phyloP scores from a whole-genome alignment of 2,888 invertebrate genomes.

The Caenorhabditis sp. region DNA sequence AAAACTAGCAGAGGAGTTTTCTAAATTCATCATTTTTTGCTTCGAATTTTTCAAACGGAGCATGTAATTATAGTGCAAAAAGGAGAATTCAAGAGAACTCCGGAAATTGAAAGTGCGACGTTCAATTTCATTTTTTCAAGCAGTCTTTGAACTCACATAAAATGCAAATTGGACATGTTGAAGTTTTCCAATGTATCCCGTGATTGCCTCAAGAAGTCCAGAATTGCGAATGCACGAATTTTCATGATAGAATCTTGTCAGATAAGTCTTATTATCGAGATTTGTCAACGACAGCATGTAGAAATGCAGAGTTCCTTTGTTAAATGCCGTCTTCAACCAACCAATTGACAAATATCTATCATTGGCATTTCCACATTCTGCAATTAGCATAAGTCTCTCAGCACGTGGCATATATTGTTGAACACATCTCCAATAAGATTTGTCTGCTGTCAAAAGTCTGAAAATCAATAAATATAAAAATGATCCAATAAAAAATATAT shows the following conservation, averaged over 20 bases:
- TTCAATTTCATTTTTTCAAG: no score
- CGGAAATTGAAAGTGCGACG: no score
- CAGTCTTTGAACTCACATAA: constrained; percentile 28
- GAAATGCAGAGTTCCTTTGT: constrained; percentile 60
- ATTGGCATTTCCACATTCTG: constrained; percentile 48
- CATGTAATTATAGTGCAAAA: no score
- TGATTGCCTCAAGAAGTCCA: constrained; percentile 47
- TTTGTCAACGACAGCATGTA: constrained; percentile 54
- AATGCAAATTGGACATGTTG: constrained; percentile 51
- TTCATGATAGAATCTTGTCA: constrained; percentile 48
- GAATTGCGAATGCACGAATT: constrained; percentile 54
- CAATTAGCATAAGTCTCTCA: constrained; percentile 51
- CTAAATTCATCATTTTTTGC: no score
- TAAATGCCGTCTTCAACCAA: constrained; percentile 65
- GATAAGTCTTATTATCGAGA: constrained; percentile 26
- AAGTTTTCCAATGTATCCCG: constrained; percentile 31
- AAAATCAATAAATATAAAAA: constrained; percentile 12
- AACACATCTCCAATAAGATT: constrained; percentile 61
- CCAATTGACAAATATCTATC: constrained; percentile 57
- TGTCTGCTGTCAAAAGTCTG: constrained; percentile 49
- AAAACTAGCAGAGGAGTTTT: no score
- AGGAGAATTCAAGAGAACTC: no score
- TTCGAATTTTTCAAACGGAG: no score
- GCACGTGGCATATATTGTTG: constrained; percentile 57
- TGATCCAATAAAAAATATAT: no score